Percentiles rank a stretch among this genome's conserved stretches.
These are phyloP conservation scores for Callochromis pleurospilus DNA, from an alignment of 2,113 vertebrate species.

Conservation along the genomic window DNA sequence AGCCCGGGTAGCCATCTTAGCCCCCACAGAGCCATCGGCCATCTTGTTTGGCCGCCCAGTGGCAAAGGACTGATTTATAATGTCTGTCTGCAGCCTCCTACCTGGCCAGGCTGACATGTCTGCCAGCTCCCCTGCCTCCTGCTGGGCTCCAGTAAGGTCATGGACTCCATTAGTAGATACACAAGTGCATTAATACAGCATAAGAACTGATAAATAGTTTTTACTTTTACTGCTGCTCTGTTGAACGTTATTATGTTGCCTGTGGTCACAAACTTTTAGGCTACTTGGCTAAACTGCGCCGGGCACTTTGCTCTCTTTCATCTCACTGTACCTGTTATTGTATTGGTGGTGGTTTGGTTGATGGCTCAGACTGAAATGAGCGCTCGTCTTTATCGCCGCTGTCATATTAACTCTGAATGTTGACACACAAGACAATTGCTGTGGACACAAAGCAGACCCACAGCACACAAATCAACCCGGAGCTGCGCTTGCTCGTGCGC, in stretches of 20 bases:
- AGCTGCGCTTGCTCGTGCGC: constrained; percentile 7
- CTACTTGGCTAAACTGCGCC: background rate
- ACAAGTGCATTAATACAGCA: background rate
- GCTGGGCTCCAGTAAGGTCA: constrained; percentile 49
- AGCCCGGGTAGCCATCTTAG: constrained; percentile 61
- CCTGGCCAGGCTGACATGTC: constrained; percentile 54
- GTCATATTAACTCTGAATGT: constrained; percentile 35
- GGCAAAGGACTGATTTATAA: constrained; percentile 67
- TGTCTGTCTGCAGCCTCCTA: constrained; percentile 56
- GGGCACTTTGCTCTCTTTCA: background rate
- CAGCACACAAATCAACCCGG: constrained; percentile 22
- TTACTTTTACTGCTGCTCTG: background rate
- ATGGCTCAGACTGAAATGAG: background rate
- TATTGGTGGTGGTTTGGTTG: background rate
- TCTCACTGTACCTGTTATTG: background rate
- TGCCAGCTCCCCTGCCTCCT: constrained; percentile 53
- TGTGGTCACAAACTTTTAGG: background rate
- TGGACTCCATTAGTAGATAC: constrained; percentile 13
- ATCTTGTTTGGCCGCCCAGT: constrained; percentile 58
- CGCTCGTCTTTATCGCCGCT: background rate
- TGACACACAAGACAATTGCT: background rate
- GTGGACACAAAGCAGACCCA: background rate
- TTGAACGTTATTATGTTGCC: background rate
- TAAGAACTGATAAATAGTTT: background rate
- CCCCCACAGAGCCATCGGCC: constrained; percentile 54